A percentile compares a stretch with the other conserved stretches of the same genome.
phyloP scores from a whole-genome alignment of 2,888 invertebrate species.

The Tetragnatha montana region DNA sequence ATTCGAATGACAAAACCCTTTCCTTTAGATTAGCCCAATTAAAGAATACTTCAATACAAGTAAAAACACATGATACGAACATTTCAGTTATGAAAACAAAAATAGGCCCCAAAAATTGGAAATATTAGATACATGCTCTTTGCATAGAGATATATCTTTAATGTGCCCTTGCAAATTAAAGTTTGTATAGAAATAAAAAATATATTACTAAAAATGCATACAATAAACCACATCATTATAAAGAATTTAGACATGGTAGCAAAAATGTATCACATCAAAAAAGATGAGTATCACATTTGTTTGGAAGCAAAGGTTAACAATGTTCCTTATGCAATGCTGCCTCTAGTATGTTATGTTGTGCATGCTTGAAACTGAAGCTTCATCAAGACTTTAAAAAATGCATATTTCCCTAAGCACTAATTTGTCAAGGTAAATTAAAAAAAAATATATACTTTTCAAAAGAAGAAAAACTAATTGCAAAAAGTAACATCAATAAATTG shows the following conservation, averaged over 20 bases:
- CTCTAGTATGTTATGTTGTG: neutral
- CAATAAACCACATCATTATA: neutral
- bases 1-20: no score
- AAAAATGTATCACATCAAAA: neutral
- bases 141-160: neutral
- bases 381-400: no score
- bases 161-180: neutral
- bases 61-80: neutral
- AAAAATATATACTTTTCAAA: no score
- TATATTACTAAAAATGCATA: neutral
- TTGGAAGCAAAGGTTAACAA: neutral
- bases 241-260: neutral
- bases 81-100: neutral
- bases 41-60: neutral
- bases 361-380: neutral
- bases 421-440: no score
- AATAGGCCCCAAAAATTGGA: neutral
- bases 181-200: slow-evolving; percentile 1
- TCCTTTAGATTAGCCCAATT: neutral
- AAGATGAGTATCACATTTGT: neutral
- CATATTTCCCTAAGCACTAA: no score
- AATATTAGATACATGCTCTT: neutral
- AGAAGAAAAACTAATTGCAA: no score
- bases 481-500: no score
- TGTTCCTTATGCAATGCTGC: neutral